phyloP scores from a whole-genome alignment of 2,113 vertebrate genomes.

The Mesembrinibis cayennensis region DNA sequence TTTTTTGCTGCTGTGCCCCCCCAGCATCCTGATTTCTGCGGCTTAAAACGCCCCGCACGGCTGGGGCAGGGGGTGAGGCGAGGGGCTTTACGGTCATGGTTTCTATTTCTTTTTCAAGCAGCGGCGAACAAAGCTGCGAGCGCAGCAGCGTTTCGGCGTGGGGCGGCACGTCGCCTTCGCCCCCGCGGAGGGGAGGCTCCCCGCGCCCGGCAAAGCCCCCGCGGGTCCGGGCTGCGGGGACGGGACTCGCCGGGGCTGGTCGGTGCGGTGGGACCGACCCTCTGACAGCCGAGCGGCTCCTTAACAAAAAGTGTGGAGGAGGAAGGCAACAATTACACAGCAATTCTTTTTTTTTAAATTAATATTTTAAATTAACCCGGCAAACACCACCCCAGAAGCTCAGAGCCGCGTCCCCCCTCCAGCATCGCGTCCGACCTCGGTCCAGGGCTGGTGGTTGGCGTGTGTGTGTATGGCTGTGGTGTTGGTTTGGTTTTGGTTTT shows the following conservation, averaged over 20 bases:
- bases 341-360: not conserved
- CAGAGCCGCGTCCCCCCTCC: not conserved
- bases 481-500: not conserved
- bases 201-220: fast-evolving
- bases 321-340: not conserved
- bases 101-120: not conserved
- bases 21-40: not conserved
- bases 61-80: not conserved
- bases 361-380: not conserved
- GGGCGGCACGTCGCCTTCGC: fast-evolving
- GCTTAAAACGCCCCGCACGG: fast-evolving
- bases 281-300: not conserved
- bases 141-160: fast-evolving
- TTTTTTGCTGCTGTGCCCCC: not conserved
- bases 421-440: not conserved
- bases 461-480: not conserved
- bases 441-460: not conserved
- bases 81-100: not conserved
- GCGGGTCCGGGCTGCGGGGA: not conserved
- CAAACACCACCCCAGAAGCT: not conserved
- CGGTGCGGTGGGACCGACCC: not conserved
- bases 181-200: fast-evolving
- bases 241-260: not conserved
- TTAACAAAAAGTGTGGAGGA: not conserved
- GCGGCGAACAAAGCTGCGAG: not conserved